A percentile compares a stretch with the other conserved stretches of the same genome.
Evolutionary conservation across 2,888 invertebrate species (phyloP).

Genomic region (Conchocele bisecta): DNA sequence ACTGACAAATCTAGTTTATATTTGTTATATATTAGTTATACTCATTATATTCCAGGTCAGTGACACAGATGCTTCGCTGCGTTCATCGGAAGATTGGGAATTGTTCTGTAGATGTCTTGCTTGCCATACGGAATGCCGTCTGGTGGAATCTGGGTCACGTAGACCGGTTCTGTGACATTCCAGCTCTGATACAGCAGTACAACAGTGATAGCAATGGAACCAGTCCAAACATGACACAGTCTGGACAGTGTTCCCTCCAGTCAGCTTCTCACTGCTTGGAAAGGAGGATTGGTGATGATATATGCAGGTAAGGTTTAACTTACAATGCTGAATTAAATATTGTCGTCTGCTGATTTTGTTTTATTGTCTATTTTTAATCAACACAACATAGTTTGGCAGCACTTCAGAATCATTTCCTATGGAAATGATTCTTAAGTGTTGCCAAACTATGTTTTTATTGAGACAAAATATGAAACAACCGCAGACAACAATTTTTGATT

Average conservation of each 20-base stretch:
- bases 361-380: no score
- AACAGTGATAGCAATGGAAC: slow-evolving; percentile 7
- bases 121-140: slow-evolving; percentile 20
- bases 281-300: not conserved
- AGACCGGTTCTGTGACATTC: slow-evolving; percentile 26
- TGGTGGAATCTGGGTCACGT: slow-evolving; percentile 35
- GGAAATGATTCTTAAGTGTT: no score
- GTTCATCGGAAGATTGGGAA: slow-evolving; percentile 20
- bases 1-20: no score
- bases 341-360: no score
- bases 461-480: no score
- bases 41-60: slow-evolving; percentile 18
- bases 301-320: slow-evolving; percentile 16
- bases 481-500: no score
- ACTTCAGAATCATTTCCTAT: no score
- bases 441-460: no score
- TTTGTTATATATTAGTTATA: no score
- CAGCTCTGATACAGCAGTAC: slow-evolving; percentile 17
- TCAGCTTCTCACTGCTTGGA: slow-evolving; percentile 30
- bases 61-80: slow-evolving; percentile 32
- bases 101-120: slow-evolving; percentile 17
- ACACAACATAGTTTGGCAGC: no score
- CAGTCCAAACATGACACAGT: not conserved
- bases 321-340: no score
- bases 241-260: slow-evolving; percentile 27